Evolutionary conservation across 1,140 invertebrate species (phyloP).

Genomic region (Phymorhynchus buccinoides): DNA sequence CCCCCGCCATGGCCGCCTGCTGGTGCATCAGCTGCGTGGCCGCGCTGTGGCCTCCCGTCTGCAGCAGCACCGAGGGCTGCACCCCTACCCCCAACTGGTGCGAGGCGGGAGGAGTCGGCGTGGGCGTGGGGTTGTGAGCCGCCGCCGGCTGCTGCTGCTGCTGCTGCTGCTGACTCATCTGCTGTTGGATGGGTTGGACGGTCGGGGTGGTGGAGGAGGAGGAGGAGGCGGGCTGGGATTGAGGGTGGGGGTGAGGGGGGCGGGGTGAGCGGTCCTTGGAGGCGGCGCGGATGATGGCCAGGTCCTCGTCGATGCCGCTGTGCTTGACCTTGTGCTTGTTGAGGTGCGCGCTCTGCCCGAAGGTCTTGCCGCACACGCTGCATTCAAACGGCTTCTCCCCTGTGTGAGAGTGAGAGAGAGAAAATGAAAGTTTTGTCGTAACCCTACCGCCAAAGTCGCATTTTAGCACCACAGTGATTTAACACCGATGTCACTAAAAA

Average conservation of each 20-base stretch:
- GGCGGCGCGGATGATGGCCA: conserved; percentile 40
- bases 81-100: not conserved
- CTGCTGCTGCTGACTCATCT: not conserved
- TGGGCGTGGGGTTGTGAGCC: not conserved
- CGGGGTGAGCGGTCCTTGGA: not conserved
- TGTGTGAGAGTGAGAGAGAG: too few species aligned
- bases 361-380: conserved; percentile 31
- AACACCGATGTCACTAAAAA: too few species aligned
- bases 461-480: too few species aligned
- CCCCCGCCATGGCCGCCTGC: not conserved
- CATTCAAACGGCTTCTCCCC: conserved; percentile 35
- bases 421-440: too few species aligned
- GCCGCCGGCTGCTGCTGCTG: conserved; percentile 19
- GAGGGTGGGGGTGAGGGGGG: too few species aligned
- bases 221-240: too few species aligned
- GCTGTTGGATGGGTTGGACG: not conserved
- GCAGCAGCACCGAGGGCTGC: not conserved
- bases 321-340: conserved; percentile 40
- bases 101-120: not conserved
- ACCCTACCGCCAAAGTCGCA: too few species aligned
- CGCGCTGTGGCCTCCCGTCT: not conserved
- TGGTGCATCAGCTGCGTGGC: not conserved
- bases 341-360: conserved; percentile 30
- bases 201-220: not conserved
- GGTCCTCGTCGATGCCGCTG: conserved; percentile 37